Percentiles rank a stretch among this genome's conserved stretches.
Conservation (phyloP, 1,140 invertebrate genomes). For the Panagrolaimus sp. region DNA sequence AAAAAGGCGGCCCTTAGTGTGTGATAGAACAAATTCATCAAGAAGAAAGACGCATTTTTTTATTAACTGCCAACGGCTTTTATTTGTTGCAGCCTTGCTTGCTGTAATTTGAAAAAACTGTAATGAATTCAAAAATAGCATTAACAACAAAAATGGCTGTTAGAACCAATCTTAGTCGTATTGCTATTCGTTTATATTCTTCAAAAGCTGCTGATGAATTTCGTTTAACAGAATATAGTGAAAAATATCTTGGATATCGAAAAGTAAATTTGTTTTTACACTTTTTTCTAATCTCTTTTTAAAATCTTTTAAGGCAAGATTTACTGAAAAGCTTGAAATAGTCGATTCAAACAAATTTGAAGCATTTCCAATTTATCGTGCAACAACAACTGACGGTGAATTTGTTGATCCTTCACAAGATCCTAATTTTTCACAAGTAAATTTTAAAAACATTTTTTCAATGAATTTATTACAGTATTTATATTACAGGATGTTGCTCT, state of each 20-base stretch:
- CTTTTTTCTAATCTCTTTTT: neutral
- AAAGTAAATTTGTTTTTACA: constrained; percentile 32
- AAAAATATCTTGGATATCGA: constrained; percentile 54
- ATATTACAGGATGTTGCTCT: constrained; percentile 43
- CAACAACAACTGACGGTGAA: constrained; percentile 49
- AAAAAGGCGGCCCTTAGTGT: no score
- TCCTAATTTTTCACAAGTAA: constrained; percentile 48
- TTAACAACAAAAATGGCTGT: no score
- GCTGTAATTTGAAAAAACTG: no score
- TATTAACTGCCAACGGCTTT: no score
- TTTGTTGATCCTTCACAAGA: constrained; percentile 44
- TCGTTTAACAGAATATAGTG: constrained; percentile 43
- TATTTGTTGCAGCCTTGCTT: no score
- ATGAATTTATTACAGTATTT: no score
- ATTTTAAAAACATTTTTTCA: no score
- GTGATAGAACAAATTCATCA: no score
- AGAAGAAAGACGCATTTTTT: no score
- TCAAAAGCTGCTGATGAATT: constrained; percentile 41
- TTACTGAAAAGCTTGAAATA: constrained; percentile 52
- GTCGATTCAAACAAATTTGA: constrained; percentile 28
- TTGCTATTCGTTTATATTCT: neutral
- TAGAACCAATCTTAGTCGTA: no score
- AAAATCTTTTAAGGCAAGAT: constrained; percentile 43
- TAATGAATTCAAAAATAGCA: no score
- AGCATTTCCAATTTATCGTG: constrained; percentile 54